Percentiles rank a stretch among this genome's conserved stretches.
Evolutionary conservation across 2,797 vertebrate species (phyloP).

Genomic region (Enteromius radiatus): DNA sequence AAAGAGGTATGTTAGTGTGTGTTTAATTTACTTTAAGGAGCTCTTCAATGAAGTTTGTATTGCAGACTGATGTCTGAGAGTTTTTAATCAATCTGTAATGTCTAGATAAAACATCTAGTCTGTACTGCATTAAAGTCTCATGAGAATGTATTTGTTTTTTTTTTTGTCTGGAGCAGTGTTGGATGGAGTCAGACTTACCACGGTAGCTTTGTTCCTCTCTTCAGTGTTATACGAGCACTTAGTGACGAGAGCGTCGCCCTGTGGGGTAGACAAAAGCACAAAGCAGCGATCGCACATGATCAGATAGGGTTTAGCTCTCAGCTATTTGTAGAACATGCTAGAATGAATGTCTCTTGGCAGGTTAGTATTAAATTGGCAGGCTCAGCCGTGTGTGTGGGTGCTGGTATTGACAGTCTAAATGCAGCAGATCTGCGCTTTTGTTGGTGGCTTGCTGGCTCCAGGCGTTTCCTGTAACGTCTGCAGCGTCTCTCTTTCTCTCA

Average conservation of each 20-base stretch:
- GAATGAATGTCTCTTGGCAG: slow-evolving; percentile 52
- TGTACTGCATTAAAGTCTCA: neutral
- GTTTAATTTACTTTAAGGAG: neutral
- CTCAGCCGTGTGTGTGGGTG: slow-evolving; percentile 48
- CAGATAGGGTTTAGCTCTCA: slow-evolving; percentile 30
- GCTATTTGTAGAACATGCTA: slow-evolving; percentile 51
- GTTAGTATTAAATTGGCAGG: slow-evolving; percentile 51
- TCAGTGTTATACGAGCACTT: slow-evolving; percentile 90
- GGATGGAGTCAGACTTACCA: slow-evolving; percentile 80
- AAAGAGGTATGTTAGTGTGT: neutral
- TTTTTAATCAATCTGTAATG: neutral
- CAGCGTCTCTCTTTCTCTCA: slow-evolving; percentile 51
- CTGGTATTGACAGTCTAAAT: slow-evolving; percentile 59
- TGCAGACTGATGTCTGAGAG: neutral
- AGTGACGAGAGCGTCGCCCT: slow-evolving; percentile 91
- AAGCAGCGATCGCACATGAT: slow-evolving; percentile 43
- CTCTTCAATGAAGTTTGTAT: neutral
- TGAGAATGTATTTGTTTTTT: neutral
- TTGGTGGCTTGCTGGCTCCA: slow-evolving; percentile 53
- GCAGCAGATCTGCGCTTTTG: slow-evolving; percentile 54
- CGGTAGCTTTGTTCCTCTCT: slow-evolving; percentile 80
- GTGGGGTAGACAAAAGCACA: slow-evolving; percentile 41
- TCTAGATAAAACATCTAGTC: neutral
- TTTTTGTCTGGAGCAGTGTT: neutral
- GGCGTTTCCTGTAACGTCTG: slow-evolving; percentile 57